Evolutionary conservation across 37 sponge, comb jelly and placozoan species (phyloP).

Genomic region (Diacarnus erythraeanus): DNA sequence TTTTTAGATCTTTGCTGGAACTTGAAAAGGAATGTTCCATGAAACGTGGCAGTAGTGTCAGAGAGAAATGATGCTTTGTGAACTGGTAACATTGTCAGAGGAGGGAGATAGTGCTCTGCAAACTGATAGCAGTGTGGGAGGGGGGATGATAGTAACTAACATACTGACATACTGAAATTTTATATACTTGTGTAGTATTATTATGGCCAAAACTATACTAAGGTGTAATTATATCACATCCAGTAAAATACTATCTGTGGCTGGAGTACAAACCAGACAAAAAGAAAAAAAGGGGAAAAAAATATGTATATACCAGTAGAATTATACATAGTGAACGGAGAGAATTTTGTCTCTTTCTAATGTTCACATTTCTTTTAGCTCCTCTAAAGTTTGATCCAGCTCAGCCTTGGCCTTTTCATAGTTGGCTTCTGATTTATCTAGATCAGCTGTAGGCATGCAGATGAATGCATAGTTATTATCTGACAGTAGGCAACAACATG

Average conservation of each 20-base stretch:
- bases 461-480: no score
- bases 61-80: no score
- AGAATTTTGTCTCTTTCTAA: no score
- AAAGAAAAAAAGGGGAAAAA: background rate
- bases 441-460: constrained; percentile 68
- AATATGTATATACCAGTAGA: background rate
- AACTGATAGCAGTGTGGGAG: background rate
- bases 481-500: no score
- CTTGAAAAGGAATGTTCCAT: background rate
- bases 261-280: background rate
- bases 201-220: no score
- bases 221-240: no score
- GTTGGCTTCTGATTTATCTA: constrained; percentile 66
- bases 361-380: constrained; percentile 61
- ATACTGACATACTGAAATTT: no score
- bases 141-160: no score
- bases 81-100: no score
- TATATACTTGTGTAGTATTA: no score
- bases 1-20: background rate
- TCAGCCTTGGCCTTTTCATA: constrained; percentile 74
- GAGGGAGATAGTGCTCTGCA: no score
- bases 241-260: background rate
- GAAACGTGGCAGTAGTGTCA: background rate
- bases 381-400: constrained; percentile 61
- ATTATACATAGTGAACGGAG: no score